A percentile compares a stretch with the other conserved stretches of the same genome.
Conservation (phyloP, 2,113 vertebrate species). For the Taxidea taxus region DNA sequence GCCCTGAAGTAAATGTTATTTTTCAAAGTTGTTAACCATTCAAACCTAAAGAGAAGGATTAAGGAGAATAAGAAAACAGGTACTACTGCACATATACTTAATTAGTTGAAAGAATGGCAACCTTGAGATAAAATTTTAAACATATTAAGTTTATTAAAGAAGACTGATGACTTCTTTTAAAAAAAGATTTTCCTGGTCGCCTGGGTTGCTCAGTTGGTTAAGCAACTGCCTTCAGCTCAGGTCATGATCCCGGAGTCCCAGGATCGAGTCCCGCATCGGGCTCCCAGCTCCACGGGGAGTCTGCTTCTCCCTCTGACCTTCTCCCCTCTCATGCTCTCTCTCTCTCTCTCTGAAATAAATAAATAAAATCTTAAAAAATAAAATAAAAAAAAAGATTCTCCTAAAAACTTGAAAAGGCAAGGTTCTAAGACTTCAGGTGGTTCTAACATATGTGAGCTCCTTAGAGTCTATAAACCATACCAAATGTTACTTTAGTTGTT, state of each 20-base stretch:
- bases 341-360: too few relatives aligned
- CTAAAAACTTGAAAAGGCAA: constrained; percentile 17
- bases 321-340: too few relatives aligned
- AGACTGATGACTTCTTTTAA: not conserved
- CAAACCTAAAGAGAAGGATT: constrained; percentile 39
- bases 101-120: constrained; percentile 41
- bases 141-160: constrained; percentile 21
- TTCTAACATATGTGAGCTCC: not conserved
- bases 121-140: constrained; percentile 11
- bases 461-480: not conserved
- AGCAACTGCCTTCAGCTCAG: too few relatives aligned
- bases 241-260: too few relatives aligned
- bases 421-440: not conserved
- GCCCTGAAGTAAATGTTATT: not conserved
- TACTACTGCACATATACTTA: constrained; percentile 32
- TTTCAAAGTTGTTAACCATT: not conserved
- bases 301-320: too few relatives aligned
- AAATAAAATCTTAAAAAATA: too few relatives aligned
- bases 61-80: not conserved
- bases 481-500: constrained; percentile 23
- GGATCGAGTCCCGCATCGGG: too few relatives aligned
- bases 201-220: too few relatives aligned
- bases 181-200: too few relatives aligned
- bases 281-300: too few relatives aligned
- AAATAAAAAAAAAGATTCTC: not conserved